Base-by-base conservation (phyloP, 35 echinoderm and acorn worm genomes). In the Stichopus chloronotus region DNA sequence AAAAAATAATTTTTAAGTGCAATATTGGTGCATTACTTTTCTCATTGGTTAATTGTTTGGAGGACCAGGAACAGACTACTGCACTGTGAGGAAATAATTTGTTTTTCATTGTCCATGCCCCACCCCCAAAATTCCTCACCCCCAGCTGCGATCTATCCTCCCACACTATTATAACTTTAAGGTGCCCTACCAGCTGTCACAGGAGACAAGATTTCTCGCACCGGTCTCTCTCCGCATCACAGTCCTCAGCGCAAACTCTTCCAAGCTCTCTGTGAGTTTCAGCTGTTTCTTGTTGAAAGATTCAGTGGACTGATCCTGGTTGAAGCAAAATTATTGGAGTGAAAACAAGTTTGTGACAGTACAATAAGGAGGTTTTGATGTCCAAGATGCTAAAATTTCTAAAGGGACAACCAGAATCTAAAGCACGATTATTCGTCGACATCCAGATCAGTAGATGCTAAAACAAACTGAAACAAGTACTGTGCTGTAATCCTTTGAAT, bases 161-260 rank as follows among this genome's bases (percentile, higher is more conserved):
- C 2, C 2, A 79, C 77, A 79, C 9, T 9, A 10, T 10, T 14
- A 4, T 1, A 52, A 56, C 16, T 78, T 53, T 20, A 10, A 68
- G 7, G 77, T 61, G 16, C 22, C 88, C 88, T 91, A 97, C 96
- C 96, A 95, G 30, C 93, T 94, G 53, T 92, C 94, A 63, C 93
- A 97, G 1, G 96, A 94, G 17, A 97, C 86, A 9, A 82, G 59
- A 72, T 97, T 97, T 8, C 82, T 80, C 43, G 91, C 93, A 53
- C 96, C 91, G 53, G 94, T 93, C 78, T 97, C 96, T 53, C 86
- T 81, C 58, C 63, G 76, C 77, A 94, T 57, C n/a, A 93, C 78
- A 21, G 93, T 83, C 76, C 92, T 89, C 22, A 87, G 71, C 3
- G 96, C 91, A 91, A 97, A 95, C 24, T 95, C 90, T 63, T 76